phyloP scores from a whole-genome alignment of 2,113 vertebrate species.

The Nymphicus hollandicus region DNA sequence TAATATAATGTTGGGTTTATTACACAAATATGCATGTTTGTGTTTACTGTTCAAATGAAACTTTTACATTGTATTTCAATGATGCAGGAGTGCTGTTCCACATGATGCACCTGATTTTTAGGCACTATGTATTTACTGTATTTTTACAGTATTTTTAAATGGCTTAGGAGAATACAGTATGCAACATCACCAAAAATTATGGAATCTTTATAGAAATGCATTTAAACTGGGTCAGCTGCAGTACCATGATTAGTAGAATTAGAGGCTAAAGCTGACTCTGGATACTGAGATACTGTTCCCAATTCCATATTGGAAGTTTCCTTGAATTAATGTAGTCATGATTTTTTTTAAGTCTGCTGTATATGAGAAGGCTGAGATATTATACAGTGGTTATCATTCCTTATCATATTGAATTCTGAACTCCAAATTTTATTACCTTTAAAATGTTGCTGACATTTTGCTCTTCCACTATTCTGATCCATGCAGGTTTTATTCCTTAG shows the following conservation, averaged over 20 bases:
- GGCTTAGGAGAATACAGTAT: constrained; percentile 15
- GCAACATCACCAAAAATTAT: constrained; percentile 36
- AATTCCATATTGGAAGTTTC: constrained; percentile 36
- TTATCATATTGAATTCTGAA: constrained; percentile 43
- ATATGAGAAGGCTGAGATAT: constrained; percentile 22
- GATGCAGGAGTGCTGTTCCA: background rate
- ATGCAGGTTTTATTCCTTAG: background rate
- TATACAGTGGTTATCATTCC: constrained; percentile 24
- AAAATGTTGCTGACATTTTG: constrained; percentile 57
- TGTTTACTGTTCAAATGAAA: background rate
- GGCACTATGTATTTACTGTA: background rate
- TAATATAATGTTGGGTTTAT: background rate
- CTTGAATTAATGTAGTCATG: constrained; percentile 22
- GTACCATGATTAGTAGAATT: constrained; percentile 29
- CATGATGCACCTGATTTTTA: background rate
- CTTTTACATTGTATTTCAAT: background rate
- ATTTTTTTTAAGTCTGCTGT: background rate
- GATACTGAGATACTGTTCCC: constrained; percentile 26
- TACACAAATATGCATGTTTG: background rate
- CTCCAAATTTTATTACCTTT: constrained; percentile 48
- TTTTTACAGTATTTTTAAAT: constrained; percentile 10
- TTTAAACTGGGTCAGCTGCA: constrained; percentile 45
- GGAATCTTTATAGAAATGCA: constrained; percentile 25
- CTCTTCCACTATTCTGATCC: background rate
- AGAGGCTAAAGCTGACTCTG: constrained; percentile 51